Percentiles rank a stretch among this genome's conserved stretches.
Conservation (phyloP, 2,113 vertebrate genomes). For the Corydoras sp. region DNA sequence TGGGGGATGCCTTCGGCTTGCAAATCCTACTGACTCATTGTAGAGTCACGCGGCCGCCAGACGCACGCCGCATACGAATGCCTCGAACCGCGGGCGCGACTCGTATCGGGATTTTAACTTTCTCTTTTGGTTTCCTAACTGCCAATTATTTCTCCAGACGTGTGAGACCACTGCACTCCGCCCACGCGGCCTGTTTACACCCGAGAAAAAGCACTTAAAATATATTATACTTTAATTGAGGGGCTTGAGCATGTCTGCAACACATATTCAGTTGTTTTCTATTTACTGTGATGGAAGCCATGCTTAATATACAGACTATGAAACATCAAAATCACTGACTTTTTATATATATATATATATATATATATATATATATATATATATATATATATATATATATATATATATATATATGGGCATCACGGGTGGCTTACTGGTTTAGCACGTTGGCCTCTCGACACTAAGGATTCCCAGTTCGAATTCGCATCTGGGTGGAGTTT, state of each 20-base stretch:
- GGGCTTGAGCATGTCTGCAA: too few relatives aligned
- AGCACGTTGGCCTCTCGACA: too few relatives aligned
- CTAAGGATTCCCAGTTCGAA: too few relatives aligned
- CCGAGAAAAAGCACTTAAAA: constrained; percentile 20
- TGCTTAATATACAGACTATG: background rate
- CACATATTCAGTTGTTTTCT: too few relatives aligned
- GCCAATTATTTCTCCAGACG: constrained; percentile 20
- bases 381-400: too few relatives aligned
- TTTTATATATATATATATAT: too few relatives aligned
- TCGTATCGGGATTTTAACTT: background rate
- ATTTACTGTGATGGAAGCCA: too few relatives aligned
- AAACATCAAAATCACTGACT: background rate
- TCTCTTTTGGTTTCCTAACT: constrained; percentile 7
- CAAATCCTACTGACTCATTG: constrained; percentile 11
- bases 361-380: too few relatives aligned
- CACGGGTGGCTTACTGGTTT: too few relatives aligned
- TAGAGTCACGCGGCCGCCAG: background rate
- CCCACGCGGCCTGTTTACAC: constrained; percentile 14
- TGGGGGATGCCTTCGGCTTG: background rate
- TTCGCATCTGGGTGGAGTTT: too few relatives aligned
- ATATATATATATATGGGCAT: too few relatives aligned
- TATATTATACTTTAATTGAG: constrained; percentile 8
- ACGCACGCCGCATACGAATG: background rate
- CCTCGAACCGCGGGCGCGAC: background rate
- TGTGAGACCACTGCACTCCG: constrained; percentile 12